Percentiles rank a stretch among this genome's conserved stretches.
Conservation (phyloP, 2,888 invertebrate species). For the Amblyjoppa proteus region DNA sequence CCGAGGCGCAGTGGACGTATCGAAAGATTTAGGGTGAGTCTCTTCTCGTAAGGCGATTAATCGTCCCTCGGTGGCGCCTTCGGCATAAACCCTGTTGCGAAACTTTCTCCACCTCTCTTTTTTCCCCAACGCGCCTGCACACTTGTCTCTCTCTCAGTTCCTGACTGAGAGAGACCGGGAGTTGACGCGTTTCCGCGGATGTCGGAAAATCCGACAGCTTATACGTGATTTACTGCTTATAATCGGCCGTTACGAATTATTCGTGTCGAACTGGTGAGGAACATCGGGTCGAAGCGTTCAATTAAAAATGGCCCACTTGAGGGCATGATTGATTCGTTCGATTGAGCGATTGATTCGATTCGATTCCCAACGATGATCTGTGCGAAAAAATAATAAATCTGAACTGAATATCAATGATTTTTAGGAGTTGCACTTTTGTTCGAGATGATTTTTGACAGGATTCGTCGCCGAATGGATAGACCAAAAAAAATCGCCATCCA, state of each 20-base stretch:
- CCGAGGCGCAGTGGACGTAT: constrained; percentile 62
- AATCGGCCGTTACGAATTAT: constrained; percentile 3
- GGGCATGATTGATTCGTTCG: background rate
- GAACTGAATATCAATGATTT: no score
- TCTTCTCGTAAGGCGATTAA: constrained; percentile 67
- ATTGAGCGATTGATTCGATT: background rate
- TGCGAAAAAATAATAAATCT: no score
- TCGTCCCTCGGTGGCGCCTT: constrained; percentile 51
- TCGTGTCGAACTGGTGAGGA: background rate
- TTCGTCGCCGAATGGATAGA: no score
- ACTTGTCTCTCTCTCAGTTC: constrained; percentile 15
- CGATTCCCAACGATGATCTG: background rate
- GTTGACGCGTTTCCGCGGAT: constrained; percentile 21
- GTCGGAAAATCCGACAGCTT: constrained; percentile 28
- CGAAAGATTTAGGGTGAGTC: constrained; percentile 79
- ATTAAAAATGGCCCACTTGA: background rate
- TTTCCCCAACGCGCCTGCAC: background rate
- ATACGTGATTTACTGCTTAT: constrained; percentile 18
- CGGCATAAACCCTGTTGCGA: constrained; percentile 52
- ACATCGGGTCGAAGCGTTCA: background rate
- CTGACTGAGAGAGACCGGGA: constrained; percentile 12
- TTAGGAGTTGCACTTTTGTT: no score
- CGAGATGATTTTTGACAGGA: no score
- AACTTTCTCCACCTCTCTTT: constrained; percentile 29
- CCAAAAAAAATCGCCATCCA: no score